Conservation (phyloP, 2,797 vertebrate genomes). For the Eulemur mongoz region DNA sequence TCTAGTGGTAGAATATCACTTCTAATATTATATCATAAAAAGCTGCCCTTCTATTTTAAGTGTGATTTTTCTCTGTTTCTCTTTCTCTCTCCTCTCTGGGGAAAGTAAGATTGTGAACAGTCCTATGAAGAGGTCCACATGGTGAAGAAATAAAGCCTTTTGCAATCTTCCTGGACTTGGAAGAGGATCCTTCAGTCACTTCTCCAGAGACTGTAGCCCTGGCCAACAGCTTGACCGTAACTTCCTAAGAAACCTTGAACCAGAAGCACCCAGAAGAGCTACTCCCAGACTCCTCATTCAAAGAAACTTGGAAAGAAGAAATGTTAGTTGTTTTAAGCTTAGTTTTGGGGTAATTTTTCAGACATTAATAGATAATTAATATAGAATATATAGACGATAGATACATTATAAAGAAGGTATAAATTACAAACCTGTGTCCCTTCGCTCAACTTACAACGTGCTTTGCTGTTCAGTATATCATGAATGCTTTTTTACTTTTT, state of each 20-base stretch:
- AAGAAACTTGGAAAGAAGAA: background rate
- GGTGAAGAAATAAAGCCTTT: background rate
- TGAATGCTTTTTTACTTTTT: background rate
- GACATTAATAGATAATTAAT: background rate
- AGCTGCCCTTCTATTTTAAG: background rate
- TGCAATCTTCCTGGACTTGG: background rate
- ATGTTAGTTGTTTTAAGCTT: background rate
- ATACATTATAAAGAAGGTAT: background rate
- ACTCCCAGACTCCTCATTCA: background rate
- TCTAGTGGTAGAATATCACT: background rate
- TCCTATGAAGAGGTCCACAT: background rate
- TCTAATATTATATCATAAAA: background rate
- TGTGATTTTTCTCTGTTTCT: background rate
- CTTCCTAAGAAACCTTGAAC: background rate
- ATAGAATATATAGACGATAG: background rate
- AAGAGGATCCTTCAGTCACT: background rate
- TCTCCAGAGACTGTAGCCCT: background rate
- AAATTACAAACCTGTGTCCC: background rate
- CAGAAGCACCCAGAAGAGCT: background rate
- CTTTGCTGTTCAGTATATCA: background rate
- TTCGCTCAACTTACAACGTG: background rate
- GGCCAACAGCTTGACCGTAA: background rate
- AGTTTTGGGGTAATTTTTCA: background rate
- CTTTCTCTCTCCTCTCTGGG: background rate
- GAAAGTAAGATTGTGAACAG: background rate